These are phyloP conservation scores for Hyperopisus bebe DNA, from an alignment of 2,113 vertebrate genomes.

Conservation along the genomic window DNA sequence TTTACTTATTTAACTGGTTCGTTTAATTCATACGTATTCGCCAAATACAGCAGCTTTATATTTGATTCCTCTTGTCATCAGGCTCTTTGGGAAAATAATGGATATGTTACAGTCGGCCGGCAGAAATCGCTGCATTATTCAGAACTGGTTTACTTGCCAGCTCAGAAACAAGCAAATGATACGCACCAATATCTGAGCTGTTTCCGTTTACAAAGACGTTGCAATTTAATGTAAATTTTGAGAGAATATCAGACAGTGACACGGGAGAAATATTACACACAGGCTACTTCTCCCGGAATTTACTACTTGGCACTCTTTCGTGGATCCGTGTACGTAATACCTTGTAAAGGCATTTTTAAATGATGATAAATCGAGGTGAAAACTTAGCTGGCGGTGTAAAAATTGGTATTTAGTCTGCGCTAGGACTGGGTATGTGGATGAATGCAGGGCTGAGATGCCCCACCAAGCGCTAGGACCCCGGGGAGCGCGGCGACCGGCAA, in stretches of 20 bases:
- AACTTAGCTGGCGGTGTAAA: not conserved
- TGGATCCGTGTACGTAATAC: not conserved
- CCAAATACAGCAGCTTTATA: not conserved
- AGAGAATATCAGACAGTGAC: not conserved
- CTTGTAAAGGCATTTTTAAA: not conserved
- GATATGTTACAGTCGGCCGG: not conserved
- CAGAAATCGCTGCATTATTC: not conserved
- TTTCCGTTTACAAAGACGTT: not conserved
- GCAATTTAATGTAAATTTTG: not conserved
- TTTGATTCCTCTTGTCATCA: not conserved
- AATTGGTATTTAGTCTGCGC: not conserved
- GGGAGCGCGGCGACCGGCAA: slow-evolving; percentile 30
- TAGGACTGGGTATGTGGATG: not conserved
- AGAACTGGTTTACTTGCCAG: not conserved
- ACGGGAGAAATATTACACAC: not conserved
- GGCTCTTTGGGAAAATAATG: not conserved
- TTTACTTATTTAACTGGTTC: not conserved
- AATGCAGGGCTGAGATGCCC: not conserved
- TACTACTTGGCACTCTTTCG: not conserved
- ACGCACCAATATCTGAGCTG: not conserved
- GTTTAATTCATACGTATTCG: not conserved
- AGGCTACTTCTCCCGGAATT: not conserved
- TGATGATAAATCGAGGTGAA: not conserved
- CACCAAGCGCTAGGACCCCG: slow-evolving; percentile 54
- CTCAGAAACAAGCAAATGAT: not conserved